phyloP scores from a whole-genome alignment of 2,113 vertebrate species.

The Eidolon helvum region DNA sequence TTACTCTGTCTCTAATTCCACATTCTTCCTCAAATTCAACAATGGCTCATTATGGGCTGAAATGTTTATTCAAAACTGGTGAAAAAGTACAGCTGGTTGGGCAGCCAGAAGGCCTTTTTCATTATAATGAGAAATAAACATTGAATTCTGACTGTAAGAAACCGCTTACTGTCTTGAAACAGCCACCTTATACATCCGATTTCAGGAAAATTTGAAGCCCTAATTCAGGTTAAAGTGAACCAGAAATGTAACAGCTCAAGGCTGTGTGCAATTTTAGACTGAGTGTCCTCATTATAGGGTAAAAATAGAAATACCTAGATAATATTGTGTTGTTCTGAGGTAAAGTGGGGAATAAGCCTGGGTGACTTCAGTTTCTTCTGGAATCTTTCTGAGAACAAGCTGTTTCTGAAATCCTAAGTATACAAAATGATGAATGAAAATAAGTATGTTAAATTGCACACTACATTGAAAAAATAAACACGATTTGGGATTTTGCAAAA shows the following conservation, averaged over 20 bases:
- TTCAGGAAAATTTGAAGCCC: constrained; percentile 43
- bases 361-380: background rate
- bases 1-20: constrained; percentile 48
- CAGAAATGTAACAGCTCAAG: constrained; percentile 60
- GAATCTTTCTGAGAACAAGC: constrained; percentile 50
- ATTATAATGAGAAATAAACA: constrained; percentile 62
- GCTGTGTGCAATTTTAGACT: constrained; percentile 69
- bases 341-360: background rate
- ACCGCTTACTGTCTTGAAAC: background rate
- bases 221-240: constrained; percentile 72
- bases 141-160: constrained; percentile 49
- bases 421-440: background rate
- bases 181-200: background rate
- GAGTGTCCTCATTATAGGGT: constrained; percentile 70
- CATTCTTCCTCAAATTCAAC: constrained; percentile 62
- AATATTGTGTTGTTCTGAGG: constrained; percentile 42
- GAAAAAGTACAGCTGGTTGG: constrained; percentile 65
- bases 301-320: constrained; percentile 76
- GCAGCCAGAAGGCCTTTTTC: constrained; percentile 55
- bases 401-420: constrained; percentile 19
- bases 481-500: background rate
- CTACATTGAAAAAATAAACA: constrained; percentile 33
- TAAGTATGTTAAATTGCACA: background rate
- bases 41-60: constrained; percentile 66
- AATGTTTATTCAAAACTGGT: constrained; percentile 70